Conservation (phyloP, 2,888 invertebrate genomes). For the Trachelus tabidus region DNA sequence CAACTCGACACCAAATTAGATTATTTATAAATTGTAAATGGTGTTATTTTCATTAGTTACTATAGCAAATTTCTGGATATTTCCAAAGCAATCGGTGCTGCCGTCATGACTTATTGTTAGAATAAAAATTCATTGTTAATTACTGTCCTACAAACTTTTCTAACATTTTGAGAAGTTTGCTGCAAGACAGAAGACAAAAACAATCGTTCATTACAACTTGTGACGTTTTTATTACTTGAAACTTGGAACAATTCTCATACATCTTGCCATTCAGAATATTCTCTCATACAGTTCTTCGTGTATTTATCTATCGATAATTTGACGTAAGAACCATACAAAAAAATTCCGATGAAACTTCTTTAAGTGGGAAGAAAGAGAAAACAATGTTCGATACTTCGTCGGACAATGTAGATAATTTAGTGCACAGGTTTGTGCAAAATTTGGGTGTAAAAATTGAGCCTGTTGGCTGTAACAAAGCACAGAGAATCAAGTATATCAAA, state of each 20-base stretch:
- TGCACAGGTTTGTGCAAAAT: constrained; percentile 30
- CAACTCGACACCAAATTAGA: background rate
- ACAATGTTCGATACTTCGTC: constrained; percentile 24
- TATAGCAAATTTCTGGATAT: background rate
- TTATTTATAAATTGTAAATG: background rate
- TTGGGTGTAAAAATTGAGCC: constrained; percentile 23
- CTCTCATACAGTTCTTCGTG: background rate
- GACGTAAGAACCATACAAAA: background rate
- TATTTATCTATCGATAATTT: background rate
- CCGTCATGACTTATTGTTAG: too few species aligned
- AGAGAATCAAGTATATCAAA: constrained; percentile 21
- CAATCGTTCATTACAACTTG: background rate
- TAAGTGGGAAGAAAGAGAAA: background rate
- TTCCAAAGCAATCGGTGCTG: too few species aligned
- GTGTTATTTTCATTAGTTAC: background rate
- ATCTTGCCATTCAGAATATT: background rate
- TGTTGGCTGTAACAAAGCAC: constrained; percentile 8
- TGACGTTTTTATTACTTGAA: background rate
- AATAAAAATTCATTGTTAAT: background rate
- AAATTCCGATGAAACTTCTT: background rate
- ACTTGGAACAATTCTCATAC: background rate
- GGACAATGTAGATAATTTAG: constrained; percentile 29
- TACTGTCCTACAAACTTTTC: background rate
- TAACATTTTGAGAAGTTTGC: background rate
- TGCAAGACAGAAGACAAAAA: background rate